Conservation (phyloP, 2,113 vertebrate genomes). For the Chloropsis cyanopogon region DNA sequence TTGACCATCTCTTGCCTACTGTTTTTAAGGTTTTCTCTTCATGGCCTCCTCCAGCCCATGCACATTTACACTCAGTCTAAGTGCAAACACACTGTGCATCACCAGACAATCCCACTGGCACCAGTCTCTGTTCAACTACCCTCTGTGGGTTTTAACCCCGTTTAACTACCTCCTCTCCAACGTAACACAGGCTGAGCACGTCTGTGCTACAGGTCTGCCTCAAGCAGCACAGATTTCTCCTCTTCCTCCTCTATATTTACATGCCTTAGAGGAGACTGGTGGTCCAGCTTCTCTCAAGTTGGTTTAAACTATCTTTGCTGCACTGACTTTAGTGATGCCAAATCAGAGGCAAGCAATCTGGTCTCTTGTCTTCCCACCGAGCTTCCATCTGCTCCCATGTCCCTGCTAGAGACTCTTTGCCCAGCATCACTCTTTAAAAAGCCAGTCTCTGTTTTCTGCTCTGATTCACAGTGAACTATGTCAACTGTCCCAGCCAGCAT, state of each 20-base stretch:
- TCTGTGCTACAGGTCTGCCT: neutral
- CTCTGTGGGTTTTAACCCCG: fast-evolving
- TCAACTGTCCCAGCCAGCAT: neutral
- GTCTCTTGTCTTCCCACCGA: neutral
- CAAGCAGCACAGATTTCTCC: neutral
- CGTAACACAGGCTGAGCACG: fast-evolving
- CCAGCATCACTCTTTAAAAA: neutral
- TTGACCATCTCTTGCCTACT: neutral
- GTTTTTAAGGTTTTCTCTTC: neutral
- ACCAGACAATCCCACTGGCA: neutral
- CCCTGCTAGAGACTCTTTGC: neutral
- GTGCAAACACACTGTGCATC: neutral
- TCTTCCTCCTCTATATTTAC: neutral
- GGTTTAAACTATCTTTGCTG: neutral
- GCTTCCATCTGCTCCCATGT: conserved; percentile 36
- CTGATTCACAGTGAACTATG: neutral
- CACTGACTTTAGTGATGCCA: conserved; percentile 3
- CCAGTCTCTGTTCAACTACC: neutral
- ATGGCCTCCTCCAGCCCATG: fast-evolving
- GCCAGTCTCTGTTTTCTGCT: conserved; percentile 10
- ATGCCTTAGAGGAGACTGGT: neutral
- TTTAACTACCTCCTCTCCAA: neutral
- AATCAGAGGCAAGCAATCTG: conserved; percentile 36
- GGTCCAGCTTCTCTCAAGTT: neutral
- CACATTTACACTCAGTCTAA: neutral